Conservation (phyloP, 2,113 vertebrate genomes). For the Pachypanchax playfairii region DNA sequence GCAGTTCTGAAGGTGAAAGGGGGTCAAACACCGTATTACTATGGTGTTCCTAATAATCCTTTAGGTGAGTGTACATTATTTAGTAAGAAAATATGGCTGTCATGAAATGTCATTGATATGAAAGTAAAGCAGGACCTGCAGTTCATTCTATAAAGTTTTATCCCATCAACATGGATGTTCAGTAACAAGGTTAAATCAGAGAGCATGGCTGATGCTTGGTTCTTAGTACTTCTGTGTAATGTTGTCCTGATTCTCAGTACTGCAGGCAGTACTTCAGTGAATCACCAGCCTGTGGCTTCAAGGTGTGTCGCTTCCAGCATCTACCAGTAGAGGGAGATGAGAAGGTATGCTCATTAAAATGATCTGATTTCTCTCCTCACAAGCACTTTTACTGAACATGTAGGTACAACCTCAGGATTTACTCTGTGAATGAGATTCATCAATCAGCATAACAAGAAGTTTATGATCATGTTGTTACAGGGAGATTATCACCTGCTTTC, state of each 20-base stretch:
- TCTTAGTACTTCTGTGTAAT: constrained; percentile 9
- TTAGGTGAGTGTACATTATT: too few relatives aligned
- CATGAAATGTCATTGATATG: too few relatives aligned
- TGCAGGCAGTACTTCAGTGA: constrained; percentile 89
- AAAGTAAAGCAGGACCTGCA: too few relatives aligned
- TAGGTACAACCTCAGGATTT: too few relatives aligned
- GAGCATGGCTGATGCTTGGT: neutral
- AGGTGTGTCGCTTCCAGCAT: constrained; percentile 84
- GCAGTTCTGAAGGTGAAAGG: too few relatives aligned
- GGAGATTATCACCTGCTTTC: constrained; percentile 22
- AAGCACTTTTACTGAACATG: too few relatives aligned
- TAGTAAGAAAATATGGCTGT: too few relatives aligned
- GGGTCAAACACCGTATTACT: too few relatives aligned
- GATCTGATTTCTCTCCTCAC: neutral
- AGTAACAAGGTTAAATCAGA: too few relatives aligned
- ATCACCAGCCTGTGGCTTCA: constrained; percentile 78
- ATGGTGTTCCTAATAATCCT: too few relatives aligned
- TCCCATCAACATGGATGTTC: too few relatives aligned
- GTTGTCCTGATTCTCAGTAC: constrained; percentile 73
- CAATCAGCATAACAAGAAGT: neutral
- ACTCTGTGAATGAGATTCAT: neutral
- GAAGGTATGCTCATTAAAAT: constrained; percentile 80
- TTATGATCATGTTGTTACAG: neutral
- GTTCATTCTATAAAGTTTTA: too few relatives aligned
- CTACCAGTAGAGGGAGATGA: constrained; percentile 84